phyloP scores from a whole-genome alignment of 2,797 vertebrate species.

The Dryobates pubescens region DNA sequence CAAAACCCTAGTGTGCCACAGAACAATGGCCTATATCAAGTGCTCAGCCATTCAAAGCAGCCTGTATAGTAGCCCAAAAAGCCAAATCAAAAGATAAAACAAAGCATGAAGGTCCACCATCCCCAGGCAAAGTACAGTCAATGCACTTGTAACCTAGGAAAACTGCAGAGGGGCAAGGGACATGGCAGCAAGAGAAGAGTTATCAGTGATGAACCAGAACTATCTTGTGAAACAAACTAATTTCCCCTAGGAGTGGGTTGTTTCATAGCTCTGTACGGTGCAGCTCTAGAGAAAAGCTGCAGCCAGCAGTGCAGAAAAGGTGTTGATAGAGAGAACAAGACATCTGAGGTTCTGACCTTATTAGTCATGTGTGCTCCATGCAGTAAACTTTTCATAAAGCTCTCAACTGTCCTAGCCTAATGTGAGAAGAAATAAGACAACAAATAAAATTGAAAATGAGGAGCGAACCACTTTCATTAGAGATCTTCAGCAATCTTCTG shows the following conservation, averaged over 20 bases:
- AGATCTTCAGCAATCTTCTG: neutral
- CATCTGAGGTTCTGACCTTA: neutral
- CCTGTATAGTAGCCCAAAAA: neutral
- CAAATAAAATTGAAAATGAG: neutral
- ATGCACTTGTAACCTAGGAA: neutral
- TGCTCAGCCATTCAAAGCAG: neutral
- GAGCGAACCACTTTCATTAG: neutral
- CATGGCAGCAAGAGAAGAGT: neutral
- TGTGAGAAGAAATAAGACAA: neutral
- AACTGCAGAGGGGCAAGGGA: neutral
- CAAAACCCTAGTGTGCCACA: neutral
- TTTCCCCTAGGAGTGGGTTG: conserved; percentile 11
- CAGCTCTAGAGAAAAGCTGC: neutral
- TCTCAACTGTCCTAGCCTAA: neutral
- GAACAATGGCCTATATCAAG: neutral
- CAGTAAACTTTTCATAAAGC: neutral
- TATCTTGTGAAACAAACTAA: neutral
- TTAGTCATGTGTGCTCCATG: neutral
- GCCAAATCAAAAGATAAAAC: neutral
- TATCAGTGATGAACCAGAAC: neutral
- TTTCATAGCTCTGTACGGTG: neutral
- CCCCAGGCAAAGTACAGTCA: neutral
- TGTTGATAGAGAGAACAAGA: conserved; percentile 8
- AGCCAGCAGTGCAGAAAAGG: conserved; percentile 25
- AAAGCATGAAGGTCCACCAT: neutral